Base-by-base conservation (phyloP, 2,888 invertebrate species). In the Ferdinandea cuprea region DNA sequence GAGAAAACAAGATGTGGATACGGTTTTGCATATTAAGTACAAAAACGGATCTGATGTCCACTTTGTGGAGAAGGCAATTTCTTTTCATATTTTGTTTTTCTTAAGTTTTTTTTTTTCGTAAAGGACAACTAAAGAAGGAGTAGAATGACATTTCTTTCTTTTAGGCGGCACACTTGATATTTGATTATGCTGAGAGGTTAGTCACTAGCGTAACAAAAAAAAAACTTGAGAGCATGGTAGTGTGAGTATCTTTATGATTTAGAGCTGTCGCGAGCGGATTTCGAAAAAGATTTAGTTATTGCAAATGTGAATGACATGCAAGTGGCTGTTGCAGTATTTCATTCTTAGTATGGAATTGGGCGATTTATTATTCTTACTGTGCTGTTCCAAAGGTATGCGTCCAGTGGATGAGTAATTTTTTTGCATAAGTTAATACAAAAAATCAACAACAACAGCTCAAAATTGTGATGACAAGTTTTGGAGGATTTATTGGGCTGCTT, bases 1-100 rank as follows among this genome's bases (percentile, higher is more conserved):
- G 50, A 46, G 52, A 52, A n/a, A 44, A 61, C 48, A 59, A 65
- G 56, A 61, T 73, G 63, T 58, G 79, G 44, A 73, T 84, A 52
- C 54, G 65, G 84, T 79, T 84, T 84, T 84, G 84, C 84, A 84
- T 84, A 84, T 84, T 79, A 84, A 79, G 63, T 69, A 77, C 73
- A 65, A 68, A 72, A 78, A 72, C 72, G 66, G 61, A 78, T 78
- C 59, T 72, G 72, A 48, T 83, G 83, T 71, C 77, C 71, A 77
- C 66, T 77, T 25, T 50, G 44, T 44, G 37, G 58, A 52, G 71
- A 35, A 65, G 74, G 56, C 46, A 37, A 74, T 44, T 44, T 21
- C 19, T 44, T 19, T 19, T 8, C 5, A 5, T 4, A 19, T 1
- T 66, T 35, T 73, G 48, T 66, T 65, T 44, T 46, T n/a, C n/a